A percentile compares a stretch with the other conserved stretches of the same genome.
Conservation (phyloP, 2,888 invertebrate species). For the Epistrophella euchroma region DNA sequence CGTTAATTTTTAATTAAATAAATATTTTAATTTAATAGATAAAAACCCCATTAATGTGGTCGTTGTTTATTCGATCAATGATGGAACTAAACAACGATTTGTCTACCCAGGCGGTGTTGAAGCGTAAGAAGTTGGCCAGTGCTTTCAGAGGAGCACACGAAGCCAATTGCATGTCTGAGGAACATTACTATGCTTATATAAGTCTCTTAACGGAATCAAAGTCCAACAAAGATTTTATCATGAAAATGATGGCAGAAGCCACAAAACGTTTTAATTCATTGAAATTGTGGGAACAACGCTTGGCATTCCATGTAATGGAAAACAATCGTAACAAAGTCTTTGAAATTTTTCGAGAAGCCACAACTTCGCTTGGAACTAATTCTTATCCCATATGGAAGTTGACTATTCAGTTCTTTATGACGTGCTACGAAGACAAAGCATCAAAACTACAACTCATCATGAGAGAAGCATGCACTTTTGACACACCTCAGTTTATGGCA, state of each 20-base stretch:
- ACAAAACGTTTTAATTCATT: conserved; percentile 84
- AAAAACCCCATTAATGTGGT: conserved; percentile 85
- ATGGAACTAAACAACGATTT: conserved; percentile 85
- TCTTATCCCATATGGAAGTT: conserved; percentile 80
- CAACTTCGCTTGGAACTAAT: conserved; percentile 77
- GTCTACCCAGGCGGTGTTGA: conserved; percentile 83
- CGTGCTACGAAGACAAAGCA: conserved; percentile 78
- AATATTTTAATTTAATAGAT: conserved; percentile 77
- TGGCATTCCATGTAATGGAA: conserved; percentile 84
- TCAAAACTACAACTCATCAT: conserved; percentile 79
- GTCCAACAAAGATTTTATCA: conserved; percentile 72
- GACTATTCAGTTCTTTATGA: conserved; percentile 80
- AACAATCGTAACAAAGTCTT: conserved; percentile 83
- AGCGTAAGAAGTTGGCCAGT: conserved; percentile 84
- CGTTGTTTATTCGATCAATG: conserved; percentile 85
- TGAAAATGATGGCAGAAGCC: conserved; percentile 82
- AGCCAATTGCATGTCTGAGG: conserved; percentile 84
- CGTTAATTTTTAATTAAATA: neutral
- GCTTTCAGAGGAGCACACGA: conserved; percentile 85
- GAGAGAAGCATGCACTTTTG: conserved; percentile 78
- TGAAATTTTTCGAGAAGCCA: conserved; percentile 83
- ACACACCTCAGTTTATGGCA: conserved; percentile 78
- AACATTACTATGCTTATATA: conserved; percentile 85
- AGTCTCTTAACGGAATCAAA: conserved; percentile 78
- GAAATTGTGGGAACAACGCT: conserved; percentile 85